Conservation (phyloP, 2,888 invertebrate genomes). For the Elgonia sp. region DNA sequence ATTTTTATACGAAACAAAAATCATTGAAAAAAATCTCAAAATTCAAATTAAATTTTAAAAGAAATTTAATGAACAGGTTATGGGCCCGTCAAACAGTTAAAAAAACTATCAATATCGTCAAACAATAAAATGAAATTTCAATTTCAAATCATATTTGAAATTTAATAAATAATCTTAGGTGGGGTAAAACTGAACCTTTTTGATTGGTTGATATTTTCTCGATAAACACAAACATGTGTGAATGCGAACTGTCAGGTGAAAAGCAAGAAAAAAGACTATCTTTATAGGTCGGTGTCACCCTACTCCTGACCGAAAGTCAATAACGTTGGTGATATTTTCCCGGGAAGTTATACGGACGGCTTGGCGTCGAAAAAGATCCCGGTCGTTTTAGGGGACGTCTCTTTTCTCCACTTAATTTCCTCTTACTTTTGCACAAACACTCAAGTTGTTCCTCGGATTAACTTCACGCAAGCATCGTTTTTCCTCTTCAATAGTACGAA, state of each 20-base stretch:
- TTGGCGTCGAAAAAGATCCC: background rate
- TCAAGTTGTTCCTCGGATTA: slow-evolving; percentile 11
- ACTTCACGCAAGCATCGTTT: slow-evolving; percentile 19
- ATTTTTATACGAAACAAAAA: too few relatives aligned
- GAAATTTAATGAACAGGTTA: too few relatives aligned
- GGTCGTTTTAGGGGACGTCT: background rate
- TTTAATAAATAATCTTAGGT: too few relatives aligned
- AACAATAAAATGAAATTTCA: too few relatives aligned
- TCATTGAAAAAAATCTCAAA: too few relatives aligned
- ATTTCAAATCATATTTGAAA: too few relatives aligned
- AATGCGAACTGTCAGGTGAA: background rate
- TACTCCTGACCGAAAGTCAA: slow-evolving; percentile 31
- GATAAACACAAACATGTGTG: background rate
- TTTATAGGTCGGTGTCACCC: slow-evolving; percentile 20
- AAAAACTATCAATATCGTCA: too few relatives aligned
- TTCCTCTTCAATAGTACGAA: background rate
- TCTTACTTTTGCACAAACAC: slow-evolving; percentile 2
- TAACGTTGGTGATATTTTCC: slow-evolving; percentile 39
- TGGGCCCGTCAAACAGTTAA: too few relatives aligned
- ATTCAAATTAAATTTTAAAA: too few relatives aligned
- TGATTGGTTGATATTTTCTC: too few relatives aligned
- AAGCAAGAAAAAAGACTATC: background rate
- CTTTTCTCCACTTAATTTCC: slow-evolving; percentile 17
- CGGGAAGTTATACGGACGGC: slow-evolving; percentile 21
- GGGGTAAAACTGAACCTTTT: too few relatives aligned